Conservation (phyloP, 2,113 vertebrate species). For the Erinaceus europaeus region DNA sequence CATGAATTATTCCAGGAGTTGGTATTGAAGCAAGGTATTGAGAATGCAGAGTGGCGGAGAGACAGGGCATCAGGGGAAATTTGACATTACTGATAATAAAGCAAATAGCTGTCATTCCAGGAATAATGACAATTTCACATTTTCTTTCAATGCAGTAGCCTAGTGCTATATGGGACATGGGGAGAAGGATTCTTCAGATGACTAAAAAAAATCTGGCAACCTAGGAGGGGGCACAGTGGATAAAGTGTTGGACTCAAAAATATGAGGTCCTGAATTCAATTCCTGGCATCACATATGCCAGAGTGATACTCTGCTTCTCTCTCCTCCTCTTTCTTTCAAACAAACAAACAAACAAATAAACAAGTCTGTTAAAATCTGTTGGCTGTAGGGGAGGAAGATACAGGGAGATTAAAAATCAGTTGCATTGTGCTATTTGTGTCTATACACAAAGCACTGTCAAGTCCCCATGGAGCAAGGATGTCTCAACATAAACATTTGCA, state of each 20-base stretch:
- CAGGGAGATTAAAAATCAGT: not conserved
- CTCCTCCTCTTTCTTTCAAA: too few relatives aligned
- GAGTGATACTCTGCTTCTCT: too few relatives aligned
- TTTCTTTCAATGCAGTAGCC: not conserved
- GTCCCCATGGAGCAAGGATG: not conserved
- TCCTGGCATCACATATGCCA: too few relatives aligned
- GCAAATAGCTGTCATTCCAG: not conserved
- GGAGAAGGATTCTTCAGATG: too few relatives aligned
- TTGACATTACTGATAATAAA: slow-evolving; percentile 27
- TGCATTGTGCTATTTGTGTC: not conserved
- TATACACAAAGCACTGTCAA: not conserved
- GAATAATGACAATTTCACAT: slow-evolving; percentile 9
- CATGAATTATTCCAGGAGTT: not conserved
- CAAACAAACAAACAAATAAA: too few relatives aligned
- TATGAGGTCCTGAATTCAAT: too few relatives aligned
- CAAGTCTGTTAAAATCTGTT: too few relatives aligned
- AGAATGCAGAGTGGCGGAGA: slow-evolving; percentile 1
- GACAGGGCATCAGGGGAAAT: not conserved
- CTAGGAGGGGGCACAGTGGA: too few relatives aligned
- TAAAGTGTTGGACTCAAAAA: too few relatives aligned
- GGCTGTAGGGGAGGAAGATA: slow-evolving; percentile 8
- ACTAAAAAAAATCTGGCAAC: too few relatives aligned
- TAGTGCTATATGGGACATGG: not conserved
- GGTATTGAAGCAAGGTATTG: not conserved
- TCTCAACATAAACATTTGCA: not conserved